Percentiles rank a stretch among this genome's conserved stretches.
Evolutionary conservation across 2,797 vertebrate species (phyloP).

Genomic region (Pseudochirops corinnae): DNA sequence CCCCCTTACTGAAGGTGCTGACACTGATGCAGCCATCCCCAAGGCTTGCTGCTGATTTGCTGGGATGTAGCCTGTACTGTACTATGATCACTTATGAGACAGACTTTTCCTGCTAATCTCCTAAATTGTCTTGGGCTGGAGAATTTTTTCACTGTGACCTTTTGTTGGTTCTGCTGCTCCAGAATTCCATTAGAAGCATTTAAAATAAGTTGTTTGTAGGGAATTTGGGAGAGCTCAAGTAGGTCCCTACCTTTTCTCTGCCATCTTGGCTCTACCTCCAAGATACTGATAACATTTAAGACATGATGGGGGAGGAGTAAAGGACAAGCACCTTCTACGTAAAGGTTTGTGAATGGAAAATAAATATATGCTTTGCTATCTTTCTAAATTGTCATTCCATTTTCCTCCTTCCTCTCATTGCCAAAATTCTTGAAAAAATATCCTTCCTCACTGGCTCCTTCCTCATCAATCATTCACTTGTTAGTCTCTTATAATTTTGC

Average conservation of each 20-base stretch:
- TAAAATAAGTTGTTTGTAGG: neutral
- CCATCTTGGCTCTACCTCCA: neutral
- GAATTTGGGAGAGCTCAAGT: neutral
- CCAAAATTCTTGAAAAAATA: neutral
- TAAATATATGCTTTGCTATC: neutral
- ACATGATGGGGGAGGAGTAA: neutral
- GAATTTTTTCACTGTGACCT: too few species aligned
- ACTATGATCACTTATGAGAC: neutral
- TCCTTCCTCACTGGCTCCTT: neutral
- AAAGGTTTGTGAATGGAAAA: neutral
- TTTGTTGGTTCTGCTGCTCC: too few species aligned
- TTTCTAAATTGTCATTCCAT: too few species aligned
- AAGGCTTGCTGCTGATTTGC: neutral
- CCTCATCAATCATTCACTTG: neutral
- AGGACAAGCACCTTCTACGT: too few species aligned
- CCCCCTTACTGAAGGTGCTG: neutral
- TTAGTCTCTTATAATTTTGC: neutral
- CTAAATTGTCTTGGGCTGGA: neutral
- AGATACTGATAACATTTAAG: neutral
- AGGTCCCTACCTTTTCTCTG: neutral
- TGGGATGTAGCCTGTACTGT: neutral
- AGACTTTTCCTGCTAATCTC: neutral
- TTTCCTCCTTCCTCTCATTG: neutral
- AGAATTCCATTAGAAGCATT: neutral
- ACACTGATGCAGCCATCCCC: neutral